Conservation (phyloP, 2,888 invertebrate genomes). For the Adineta ricciae region DNA sequence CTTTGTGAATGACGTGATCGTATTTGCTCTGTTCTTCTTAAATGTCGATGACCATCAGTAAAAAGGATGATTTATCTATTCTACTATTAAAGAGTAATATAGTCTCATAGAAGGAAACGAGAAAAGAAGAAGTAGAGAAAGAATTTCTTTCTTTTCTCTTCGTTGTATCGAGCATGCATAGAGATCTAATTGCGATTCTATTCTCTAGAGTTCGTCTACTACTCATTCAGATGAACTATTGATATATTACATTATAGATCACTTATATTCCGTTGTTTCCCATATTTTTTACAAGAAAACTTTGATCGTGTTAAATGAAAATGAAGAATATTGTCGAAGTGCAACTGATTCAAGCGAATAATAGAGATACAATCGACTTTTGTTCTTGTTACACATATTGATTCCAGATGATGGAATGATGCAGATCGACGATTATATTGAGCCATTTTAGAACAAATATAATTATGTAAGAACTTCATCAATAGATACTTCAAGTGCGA, state of each 20-base stretch:
- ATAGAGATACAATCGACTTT: no score
- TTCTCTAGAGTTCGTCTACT: not conserved
- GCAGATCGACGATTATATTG: no score
- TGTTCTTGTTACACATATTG: no score
- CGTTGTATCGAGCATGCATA: not conserved
- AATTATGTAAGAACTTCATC: no score
- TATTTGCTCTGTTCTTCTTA: not conserved
- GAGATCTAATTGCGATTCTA: not conserved
- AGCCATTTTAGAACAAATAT: no score
- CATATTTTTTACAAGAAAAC: not conserved
- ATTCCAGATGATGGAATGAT: not conserved
- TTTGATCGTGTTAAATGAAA: not conserved
- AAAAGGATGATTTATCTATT: not conserved
- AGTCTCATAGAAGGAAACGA: not conserved
- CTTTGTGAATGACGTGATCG: not conserved
- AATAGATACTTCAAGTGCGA: no score
- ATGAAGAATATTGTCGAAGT: not conserved
- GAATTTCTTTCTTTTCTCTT: not conserved
- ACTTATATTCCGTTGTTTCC: not conserved
- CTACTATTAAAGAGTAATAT: not conserved
- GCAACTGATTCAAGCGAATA: not conserved
- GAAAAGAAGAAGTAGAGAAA: not conserved
- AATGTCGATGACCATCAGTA: not conserved
- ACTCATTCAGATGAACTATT: not conserved
- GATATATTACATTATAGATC: not conserved